A percentile compares a stretch with the other conserved stretches of the same genome.
These are phyloP conservation scores for Oxycera nigricornis DNA, from an alignment of 2,888 invertebrate species.

Conservation along the genomic window DNA sequence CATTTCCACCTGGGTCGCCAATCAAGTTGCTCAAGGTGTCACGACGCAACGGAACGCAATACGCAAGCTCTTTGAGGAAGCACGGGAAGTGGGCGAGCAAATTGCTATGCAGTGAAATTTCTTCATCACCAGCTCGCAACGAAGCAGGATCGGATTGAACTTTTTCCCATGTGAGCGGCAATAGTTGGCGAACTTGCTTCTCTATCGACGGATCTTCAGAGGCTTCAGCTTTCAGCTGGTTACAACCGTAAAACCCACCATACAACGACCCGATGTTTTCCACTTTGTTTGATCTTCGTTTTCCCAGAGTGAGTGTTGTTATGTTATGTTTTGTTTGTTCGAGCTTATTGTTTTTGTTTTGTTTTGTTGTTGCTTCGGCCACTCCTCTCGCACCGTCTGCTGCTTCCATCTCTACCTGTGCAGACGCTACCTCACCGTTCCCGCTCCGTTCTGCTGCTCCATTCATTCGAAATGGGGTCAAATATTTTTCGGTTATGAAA, in stretches of 20 bases:
- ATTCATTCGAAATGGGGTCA: conserved; percentile 31
- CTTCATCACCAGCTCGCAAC: conserved; percentile 3
- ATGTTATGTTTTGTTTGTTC: not conserved
- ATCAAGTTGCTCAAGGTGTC: not conserved
- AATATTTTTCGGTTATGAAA: conserved; percentile 38
- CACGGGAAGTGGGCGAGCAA: not conserved
- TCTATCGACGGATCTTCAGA: conserved; percentile 11
- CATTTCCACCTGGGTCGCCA: not conserved
- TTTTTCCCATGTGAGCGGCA: conserved; percentile 35
- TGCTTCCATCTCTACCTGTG: not conserved
- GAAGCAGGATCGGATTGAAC: conserved; percentile 7
- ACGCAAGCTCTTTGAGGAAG: not conserved
- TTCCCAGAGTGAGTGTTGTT: conserved; percentile 22
- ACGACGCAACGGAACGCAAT: too few relatives aligned
- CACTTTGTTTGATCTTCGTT: not conserved
- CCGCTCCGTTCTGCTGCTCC: not conserved
- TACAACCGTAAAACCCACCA: too few relatives aligned
- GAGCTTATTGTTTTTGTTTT: conserved; percentile 14
- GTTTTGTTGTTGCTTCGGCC: conserved; percentile 1
- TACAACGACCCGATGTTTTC: too few relatives aligned
- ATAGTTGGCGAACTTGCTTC: not conserved
- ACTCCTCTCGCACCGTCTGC: not conserved
- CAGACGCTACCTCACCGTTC: not conserved
- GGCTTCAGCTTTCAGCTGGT: too few relatives aligned
- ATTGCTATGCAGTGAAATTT: conserved; percentile 7